phyloP scores from a whole-genome alignment of 1,140 invertebrate species.

The Coptotermes formosanus region DNA sequence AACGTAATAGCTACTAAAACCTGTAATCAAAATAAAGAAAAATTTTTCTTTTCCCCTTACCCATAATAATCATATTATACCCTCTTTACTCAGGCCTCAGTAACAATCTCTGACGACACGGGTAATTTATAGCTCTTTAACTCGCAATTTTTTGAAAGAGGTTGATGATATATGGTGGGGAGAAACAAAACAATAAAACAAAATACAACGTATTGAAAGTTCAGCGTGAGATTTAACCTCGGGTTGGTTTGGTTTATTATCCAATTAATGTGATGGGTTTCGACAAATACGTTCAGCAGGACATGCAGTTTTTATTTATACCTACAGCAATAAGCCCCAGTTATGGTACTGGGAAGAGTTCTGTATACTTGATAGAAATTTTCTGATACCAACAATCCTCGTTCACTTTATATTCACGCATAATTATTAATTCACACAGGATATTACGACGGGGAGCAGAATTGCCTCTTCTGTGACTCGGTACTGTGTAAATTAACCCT shows the following conservation, averaged over 20 bases:
- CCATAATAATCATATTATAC: conserved; percentile 23
- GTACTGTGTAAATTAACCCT: no score
- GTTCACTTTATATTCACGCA: no score
- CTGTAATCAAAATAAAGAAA: conserved; percentile 27
- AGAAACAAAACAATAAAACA: background rate
- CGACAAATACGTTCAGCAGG: background rate
- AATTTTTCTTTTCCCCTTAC: background rate
- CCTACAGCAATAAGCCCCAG: no score
- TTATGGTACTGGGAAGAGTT: no score
- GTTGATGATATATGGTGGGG: conserved; percentile 21
- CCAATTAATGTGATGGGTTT: background rate
- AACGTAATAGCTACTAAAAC: conserved; percentile 5
- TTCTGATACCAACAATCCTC: no score
- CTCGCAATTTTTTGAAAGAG: conserved; percentile 25
- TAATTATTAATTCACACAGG: no score
- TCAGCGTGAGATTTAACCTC: background rate
- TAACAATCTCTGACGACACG: conserved; percentile 22
- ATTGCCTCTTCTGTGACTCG: no score
- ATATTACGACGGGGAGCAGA: no score
- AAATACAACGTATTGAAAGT: background rate
- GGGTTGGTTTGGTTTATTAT: background rate
- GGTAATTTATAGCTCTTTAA: conserved; percentile 30
- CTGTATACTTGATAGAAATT: no score
- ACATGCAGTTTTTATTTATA: background rate
- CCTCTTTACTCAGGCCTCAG: conserved; percentile 1